phyloP scores from a whole-genome alignment of 2,888 invertebrate genomes.

The Cantharis nigra region DNA sequence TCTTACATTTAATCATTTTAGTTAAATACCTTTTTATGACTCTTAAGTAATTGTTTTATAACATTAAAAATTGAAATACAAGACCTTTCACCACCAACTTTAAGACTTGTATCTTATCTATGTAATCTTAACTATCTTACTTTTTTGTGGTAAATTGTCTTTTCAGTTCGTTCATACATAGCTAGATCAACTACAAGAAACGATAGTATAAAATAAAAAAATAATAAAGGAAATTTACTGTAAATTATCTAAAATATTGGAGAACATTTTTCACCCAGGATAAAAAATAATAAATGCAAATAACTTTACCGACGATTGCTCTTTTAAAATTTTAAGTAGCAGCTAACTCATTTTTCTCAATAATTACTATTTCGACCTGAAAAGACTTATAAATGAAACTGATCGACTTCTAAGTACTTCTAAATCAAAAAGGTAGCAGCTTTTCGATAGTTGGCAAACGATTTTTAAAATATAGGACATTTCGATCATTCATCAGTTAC shows the following conservation, averaged over 20 bases:
- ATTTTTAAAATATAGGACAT: not conserved
- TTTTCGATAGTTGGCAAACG: not conserved
- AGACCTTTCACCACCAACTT: not conserved
- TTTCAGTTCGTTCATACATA: too few species aligned
- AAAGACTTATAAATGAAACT: not conserved
- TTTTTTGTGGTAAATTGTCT: not conserved
- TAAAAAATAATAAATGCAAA: not conserved
- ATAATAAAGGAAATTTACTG: too few species aligned
- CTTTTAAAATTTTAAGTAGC: not conserved
- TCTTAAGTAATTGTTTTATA: not conserved
- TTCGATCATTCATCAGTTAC: not conserved
- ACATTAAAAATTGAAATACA: not conserved
- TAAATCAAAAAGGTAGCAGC: not conserved
- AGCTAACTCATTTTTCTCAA: not conserved
- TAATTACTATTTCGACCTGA: not conserved
- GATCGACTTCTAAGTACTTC: not conserved
- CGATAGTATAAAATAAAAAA: too few species aligned
- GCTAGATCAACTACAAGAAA: too few species aligned
- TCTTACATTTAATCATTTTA: slow-evolving; percentile 1
- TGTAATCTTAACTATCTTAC: too few species aligned
- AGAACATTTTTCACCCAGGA: not conserved
- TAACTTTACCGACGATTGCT: not conserved
- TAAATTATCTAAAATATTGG: too few species aligned
- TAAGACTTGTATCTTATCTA: too few species aligned
- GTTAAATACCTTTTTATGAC: not conserved